phyloP scores from a whole-genome alignment of 2,113 vertebrate genomes.

The Campylomormyrus tamandua region DNA sequence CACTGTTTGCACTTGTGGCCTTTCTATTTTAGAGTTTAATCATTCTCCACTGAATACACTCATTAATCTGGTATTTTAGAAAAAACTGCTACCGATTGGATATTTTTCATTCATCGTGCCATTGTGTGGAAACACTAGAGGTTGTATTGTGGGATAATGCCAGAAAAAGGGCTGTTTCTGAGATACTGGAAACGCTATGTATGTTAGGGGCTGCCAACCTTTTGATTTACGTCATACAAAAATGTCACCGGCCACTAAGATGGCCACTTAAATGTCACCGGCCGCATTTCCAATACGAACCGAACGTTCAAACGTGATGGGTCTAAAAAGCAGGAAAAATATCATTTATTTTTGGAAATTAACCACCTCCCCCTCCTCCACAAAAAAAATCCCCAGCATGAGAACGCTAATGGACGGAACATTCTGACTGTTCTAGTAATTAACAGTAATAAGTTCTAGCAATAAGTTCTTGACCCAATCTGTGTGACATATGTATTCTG shows the following conservation, averaged over 20 bases:
- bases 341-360: neutral
- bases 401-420: neutral
- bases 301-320: neutral
- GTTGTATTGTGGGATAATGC: neutral
- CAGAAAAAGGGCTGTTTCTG: neutral
- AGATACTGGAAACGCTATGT: neutral
- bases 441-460: too few species aligned
- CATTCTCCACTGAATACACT: neutral
- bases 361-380: neutral
- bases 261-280: neutral
- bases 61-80: neutral
- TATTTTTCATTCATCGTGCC: neutral
- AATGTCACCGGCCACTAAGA: neutral
- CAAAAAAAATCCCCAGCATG: neutral
- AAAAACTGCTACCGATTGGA: neutral
- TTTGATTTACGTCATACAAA: neutral
- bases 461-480: neutral
- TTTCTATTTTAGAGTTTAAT: neutral
- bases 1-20: neutral
- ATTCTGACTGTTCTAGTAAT: neutral
- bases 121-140: neutral
- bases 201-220: neutral
- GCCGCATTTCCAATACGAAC: neutral
- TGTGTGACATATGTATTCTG: neutral
- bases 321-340: neutral